A percentile compares a stretch with the other conserved stretches of the same genome.
phyloP scores from a whole-genome alignment of 2,797 vertebrate species.

The Margarornis squamiger region DNA sequence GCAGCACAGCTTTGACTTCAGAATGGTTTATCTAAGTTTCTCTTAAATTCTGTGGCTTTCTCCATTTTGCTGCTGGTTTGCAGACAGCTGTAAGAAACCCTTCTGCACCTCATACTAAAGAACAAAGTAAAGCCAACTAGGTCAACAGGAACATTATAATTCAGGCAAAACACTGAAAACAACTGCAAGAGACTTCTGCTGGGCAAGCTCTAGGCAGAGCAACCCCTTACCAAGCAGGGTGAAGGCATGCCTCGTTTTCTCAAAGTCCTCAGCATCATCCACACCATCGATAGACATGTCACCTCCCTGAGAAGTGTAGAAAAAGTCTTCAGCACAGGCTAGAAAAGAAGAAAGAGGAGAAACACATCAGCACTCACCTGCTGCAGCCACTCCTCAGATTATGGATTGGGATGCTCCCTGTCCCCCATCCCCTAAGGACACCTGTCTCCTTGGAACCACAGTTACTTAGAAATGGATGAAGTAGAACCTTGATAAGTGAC shows the following conservation, averaged over 20 bases:
- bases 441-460: neutral
- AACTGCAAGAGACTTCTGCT: neutral
- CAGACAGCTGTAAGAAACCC: neutral
- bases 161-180: neutral
- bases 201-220: neutral
- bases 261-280: conserved; percentile 87
- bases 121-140: neutral
- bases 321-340: conserved; percentile 90
- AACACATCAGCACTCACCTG: neutral
- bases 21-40: neutral
- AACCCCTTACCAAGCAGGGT: conserved; percentile 84
- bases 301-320: conserved; percentile 86
- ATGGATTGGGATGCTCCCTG: neutral
- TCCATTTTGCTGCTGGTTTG: neutral
- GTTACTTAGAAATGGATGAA: neutral
- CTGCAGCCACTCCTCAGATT: too few species aligned
- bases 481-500: neutral
- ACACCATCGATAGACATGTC: conserved; percentile 86
- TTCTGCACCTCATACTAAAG: neutral
- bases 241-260: conserved; percentile 89
- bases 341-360: neutral
- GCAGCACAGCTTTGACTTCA: neutral
- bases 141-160: neutral
- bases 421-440: neutral
- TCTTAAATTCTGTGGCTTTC: neutral